Base-by-base conservation (phyloP, 2,888 invertebrate genomes). In the Erebia aethiops region DNA sequence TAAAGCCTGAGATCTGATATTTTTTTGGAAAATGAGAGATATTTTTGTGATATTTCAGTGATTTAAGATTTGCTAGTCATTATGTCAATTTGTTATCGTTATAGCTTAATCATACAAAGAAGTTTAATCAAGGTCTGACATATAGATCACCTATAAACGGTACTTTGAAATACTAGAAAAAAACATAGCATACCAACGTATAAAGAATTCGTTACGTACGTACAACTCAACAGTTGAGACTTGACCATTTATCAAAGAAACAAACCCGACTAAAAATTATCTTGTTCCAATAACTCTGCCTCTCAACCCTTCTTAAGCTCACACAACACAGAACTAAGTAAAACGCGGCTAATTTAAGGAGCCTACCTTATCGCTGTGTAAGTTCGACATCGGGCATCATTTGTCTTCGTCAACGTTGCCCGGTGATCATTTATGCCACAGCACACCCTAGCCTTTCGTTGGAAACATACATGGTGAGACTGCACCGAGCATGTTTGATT, bases 391-490 rank as follows among this genome's bases (percentile, higher is more conserved):
- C 85, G 85, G 80, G 79, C 82, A 87, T 91, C 93, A 92, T 94
- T 94, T 93, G 92, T 94, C 93, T 94, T 94, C 94, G 93, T 94
- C 94, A 93, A 87, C 84, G 88, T 87, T 87, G 87, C 88, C 88
- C 88, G 89, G 92, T 91, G 92, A 94, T 93, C 93, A 93, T 94
- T 94, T 93, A 94, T 94, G 93, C 93, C 87, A 88, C 89, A 92
- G 93, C 94, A 93, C 93, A 93, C 92, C 93, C 91, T 89, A 91
- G 92, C 91, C 91, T 92, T 93, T 91, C 82, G 78, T 63, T 82
- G 79, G 57, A 73, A 78, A 84, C 64, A 81, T 75, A 90, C 81
- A 84, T 81, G 58, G 2, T 1, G 0, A 5, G 4, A 74, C 72
- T 78, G 4, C 58, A 58, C 5, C 60, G 5, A 64, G 41, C 52